phyloP scores from a whole-genome alignment of 2,888 invertebrate species.

The Brachyopa scutellaris region DNA sequence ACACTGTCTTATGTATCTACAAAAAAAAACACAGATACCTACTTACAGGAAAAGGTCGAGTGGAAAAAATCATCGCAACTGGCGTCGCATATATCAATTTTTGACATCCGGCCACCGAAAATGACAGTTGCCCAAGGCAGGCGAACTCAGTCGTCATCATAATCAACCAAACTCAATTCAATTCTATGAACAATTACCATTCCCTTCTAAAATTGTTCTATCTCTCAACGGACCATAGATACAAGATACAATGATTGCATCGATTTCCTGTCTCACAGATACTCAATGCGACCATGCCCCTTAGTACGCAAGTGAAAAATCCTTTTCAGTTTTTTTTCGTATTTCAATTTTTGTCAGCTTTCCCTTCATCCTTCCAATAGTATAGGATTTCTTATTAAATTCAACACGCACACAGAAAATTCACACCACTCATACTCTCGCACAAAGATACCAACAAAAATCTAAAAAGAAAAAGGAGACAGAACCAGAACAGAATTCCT shows the following conservation, averaged over 20 bases:
- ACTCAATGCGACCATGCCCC: conserved; percentile 23
- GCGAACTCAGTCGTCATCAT: conserved; percentile 15
- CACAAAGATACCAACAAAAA: not conserved
- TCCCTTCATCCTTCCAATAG: conserved; percentile 43
- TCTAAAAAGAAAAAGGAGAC: not conserved
- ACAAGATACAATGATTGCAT: conserved; percentile 46
- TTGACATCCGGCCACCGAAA: conserved; percentile 58
- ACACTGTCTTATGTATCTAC: conserved; percentile 21
- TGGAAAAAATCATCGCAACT: conserved; percentile 35
- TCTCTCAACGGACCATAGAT: not conserved
- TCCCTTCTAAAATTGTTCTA: conserved; percentile 38
- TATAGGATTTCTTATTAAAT: conserved; percentile 25
- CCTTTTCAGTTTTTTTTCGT: conserved; percentile 13
- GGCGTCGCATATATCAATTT: conserved; percentile 63
- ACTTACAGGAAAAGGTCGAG: not conserved
- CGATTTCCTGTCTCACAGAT: conserved; percentile 65
- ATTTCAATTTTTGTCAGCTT: conserved; percentile 4
- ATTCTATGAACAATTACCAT: conserved; percentile 42
- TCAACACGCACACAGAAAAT: conserved; percentile 56
- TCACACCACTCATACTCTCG: conserved; percentile 54
- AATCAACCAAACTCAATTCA: conserved; percentile 30
- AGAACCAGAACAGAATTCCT: conserved; percentile 27
- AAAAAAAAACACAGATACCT: conserved; percentile 11
- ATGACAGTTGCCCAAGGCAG: conserved; percentile 22
- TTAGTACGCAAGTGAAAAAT: conserved; percentile 61